A percentile compares a stretch with the other conserved stretches of the same genome.
phyloP scores from a whole-genome alignment of 2,113 vertebrate genomes.

The Catharus fuscescens region DNA sequence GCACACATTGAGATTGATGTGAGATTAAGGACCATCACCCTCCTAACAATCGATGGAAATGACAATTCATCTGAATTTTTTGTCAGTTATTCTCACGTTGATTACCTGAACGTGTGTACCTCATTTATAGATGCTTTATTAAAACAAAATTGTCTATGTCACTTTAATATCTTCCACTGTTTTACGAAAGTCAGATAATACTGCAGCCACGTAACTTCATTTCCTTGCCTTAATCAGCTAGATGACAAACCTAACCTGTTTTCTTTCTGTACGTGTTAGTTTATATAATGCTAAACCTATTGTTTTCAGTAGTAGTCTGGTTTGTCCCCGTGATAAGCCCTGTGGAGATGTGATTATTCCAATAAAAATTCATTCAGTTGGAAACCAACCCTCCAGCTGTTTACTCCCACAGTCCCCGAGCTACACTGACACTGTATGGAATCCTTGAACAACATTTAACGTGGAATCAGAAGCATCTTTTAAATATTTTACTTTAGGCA shows the following conservation, averaged over 20 bases:
- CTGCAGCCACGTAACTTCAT: slow-evolving; percentile 24
- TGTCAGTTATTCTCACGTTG: slow-evolving; percentile 81
- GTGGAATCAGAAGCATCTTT: slow-evolving; percentile 51
- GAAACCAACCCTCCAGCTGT: slow-evolving; percentile 84
- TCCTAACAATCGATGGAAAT: slow-evolving; percentile 86
- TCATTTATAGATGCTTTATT: slow-evolving; percentile 81
- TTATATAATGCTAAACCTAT: slow-evolving; percentile 65
- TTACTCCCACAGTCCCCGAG: slow-evolving; percentile 79
- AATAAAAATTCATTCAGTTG: slow-evolving; percentile 84
- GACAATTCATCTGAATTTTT: slow-evolving; percentile 88
- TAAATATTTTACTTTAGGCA: slow-evolving; percentile 53
- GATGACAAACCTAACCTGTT: slow-evolving; percentile 41
- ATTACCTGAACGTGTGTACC: slow-evolving; percentile 76
- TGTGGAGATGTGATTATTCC: slow-evolving; percentile 83
- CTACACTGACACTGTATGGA: slow-evolving; percentile 72
- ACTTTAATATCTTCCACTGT: slow-evolving; percentile 39
- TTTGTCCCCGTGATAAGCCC: slow-evolving; percentile 81
- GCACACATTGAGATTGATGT: slow-evolving; percentile 99
- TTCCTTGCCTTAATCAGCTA: slow-evolving; percentile 37
- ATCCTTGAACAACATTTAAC: slow-evolving; percentile 70
- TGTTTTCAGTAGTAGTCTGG: slow-evolving; percentile 79
- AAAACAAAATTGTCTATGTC: slow-evolving; percentile 74
- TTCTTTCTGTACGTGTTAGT: background rate
- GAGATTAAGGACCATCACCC: slow-evolving; percentile 90
- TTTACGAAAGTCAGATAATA: slow-evolving; percentile 43